Base-by-base conservation (phyloP, 1,140 invertebrate species). In the Drosophila ogumai region DNA sequence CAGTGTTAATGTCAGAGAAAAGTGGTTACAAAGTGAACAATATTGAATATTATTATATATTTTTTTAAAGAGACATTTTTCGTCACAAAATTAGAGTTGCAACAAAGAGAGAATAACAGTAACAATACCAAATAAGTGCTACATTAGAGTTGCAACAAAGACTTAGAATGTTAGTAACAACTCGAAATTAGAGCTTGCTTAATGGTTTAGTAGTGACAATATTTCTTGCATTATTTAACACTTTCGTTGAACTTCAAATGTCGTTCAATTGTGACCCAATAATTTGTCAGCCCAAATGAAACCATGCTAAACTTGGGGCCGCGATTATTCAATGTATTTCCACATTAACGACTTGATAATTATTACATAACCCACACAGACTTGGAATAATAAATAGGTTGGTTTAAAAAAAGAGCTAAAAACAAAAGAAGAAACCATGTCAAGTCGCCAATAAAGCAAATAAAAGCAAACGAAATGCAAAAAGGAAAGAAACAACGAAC, bases 301-400 rank as follows among this genome's bases (percentile, higher is more conserved):
- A 25, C 61, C 71, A 65, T 67, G 67, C 40, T 44, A 74, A 46
- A 49, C 47, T 56, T 59, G 80, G 59, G 73, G 13, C 50, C 13
- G 34, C 50, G 80, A 67, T 72, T 73, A 80, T 68, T 69, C 47
- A 72, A 82, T 80, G 67, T 54, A 50, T 79, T 82, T 88, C 47
- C 64, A 78, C 63, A 81, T 64, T 43, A 55, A 46, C 43, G 25
- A 67, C 66, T 63, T 79, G 74, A 81, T 79, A 73, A 84, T 90
- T 82, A 74, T 88, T 88, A 72, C 88, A 84, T 90, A 88, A 88
- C 64, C 50, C 54, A 34, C 41, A 49, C 76, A 19, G 71, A 52
- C 74, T 67, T 78, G 73, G 80, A 84, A 87, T 87, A 84, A 87
- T 84, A 80, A 88, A 85, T 78, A 75, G 79, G 46, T 55, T 68